Conservation (phyloP, 2,888 invertebrate genomes). For the Portevinia maculata region DNA sequence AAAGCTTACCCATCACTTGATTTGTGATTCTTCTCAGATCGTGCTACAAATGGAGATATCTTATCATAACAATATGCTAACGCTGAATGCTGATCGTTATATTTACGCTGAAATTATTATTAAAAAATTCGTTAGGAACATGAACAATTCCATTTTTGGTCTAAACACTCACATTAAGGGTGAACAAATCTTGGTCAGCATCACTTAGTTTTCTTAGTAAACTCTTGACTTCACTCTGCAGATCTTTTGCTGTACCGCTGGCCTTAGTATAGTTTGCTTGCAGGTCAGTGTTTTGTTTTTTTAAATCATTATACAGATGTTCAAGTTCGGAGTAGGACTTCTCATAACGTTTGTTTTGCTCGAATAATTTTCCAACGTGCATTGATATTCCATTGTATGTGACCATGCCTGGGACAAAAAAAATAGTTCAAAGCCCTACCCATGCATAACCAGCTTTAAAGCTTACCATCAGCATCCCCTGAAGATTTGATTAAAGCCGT, state of each 20-base stretch:
- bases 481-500: constrained; percentile 36
- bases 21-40: constrained; percentile 77
- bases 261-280: constrained; percentile 85
- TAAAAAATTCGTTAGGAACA: neutral
- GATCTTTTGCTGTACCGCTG: constrained; percentile 84
- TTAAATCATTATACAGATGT: constrained; percentile 85
- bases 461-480: constrained; percentile 66
- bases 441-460: neutral
- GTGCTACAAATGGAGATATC: constrained; percentile 77
- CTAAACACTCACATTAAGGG: constrained; percentile 83
- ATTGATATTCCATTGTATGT: constrained; percentile 90
- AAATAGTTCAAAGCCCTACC: neutral
- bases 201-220: constrained; percentile 85
- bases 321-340: constrained; percentile 90
- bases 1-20: constrained; percentile 52
- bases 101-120: constrained; percentile 77
- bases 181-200: constrained; percentile 85
- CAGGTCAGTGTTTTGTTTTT: constrained; percentile 85
- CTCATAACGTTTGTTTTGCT: constrained; percentile 89
- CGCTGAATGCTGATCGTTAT: constrained; percentile 78
- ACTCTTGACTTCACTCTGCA: constrained; percentile 86
- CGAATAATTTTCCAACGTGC: constrained; percentile 91
- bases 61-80: constrained; percentile 78
- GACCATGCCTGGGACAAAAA: constrained; percentile 85
- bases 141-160: neutral